Evolutionary conservation across 2,888 invertebrate species (phyloP), one percentile per base, ranked within the genome.

Genomic region (Erebia ligea): DNA sequence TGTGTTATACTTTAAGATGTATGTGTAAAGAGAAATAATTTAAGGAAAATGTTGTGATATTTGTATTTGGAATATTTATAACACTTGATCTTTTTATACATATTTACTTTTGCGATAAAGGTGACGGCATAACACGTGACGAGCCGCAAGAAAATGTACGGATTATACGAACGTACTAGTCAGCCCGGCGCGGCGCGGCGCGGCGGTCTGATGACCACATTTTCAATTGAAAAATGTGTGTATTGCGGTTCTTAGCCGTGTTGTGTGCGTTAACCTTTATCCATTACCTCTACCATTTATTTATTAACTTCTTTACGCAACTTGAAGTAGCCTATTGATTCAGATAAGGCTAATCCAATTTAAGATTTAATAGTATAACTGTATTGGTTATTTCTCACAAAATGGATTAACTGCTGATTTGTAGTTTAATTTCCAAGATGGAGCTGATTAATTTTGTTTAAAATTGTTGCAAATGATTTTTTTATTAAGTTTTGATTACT

Each of bases 41-140:
- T 91, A 92, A 92, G 91, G 84, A 85, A 90, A 92, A 92, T 92
- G 90, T 91, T 92, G 93, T 93, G 93, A 93, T 93, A 93, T 92
- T 93, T 93, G 93, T 93, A 93, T 91, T 87, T 93, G 93, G 93
- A 93, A 93, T 93, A 93, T 91, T 92, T 81, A 86, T 88, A 87
- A 85, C 83, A 78, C 81, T 85, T 76, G 48, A 58, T 67, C 68
- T 71, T 54, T 67, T 68, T 74, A 62, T 48, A 42, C 15, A 21
- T 64, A 66, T 57, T 65, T 59, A 40, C 4, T 59, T 59, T 59
- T 40, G n/a, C 13, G 15, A 57, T 57, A 57, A 45, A 45, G 45
- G 45, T 45, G 11, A 42, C 9, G 42, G 42, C 11, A 42, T 10
- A 45, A 11, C 11, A 45, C 11, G 45, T 13, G 42, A 45, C 13